phyloP scores from a whole-genome alignment of 1,140 invertebrate genomes.

The Cylas formicarius region DNA sequence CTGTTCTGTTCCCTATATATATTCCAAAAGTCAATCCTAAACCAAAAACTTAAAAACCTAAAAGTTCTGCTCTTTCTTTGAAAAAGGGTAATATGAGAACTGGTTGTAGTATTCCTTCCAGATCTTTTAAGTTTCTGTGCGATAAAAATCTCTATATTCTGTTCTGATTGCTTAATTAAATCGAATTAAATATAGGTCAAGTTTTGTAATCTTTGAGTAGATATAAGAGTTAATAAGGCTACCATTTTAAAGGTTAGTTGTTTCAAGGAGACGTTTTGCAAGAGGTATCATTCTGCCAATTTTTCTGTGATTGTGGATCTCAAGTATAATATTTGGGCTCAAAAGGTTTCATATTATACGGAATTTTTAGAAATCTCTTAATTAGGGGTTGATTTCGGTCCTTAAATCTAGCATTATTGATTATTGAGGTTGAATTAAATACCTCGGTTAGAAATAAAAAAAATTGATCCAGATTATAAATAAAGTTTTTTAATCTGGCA shows the following conservation, averaged over 20 bases:
- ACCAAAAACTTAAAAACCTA: too few relatives aligned
- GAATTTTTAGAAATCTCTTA: too few relatives aligned
- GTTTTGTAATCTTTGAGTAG: conserved; percentile 13
- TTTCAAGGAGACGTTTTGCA: conserved; percentile 6
- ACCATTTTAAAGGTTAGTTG: conserved; percentile 12
- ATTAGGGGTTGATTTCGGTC: too few relatives aligned
- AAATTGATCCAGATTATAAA: too few relatives aligned
- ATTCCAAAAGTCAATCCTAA: neutral
- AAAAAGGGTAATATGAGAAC: conserved; percentile 9
- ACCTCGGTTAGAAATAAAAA: too few relatives aligned
- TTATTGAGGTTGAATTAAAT: too few relatives aligned
- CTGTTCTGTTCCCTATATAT: conserved; percentile 5
- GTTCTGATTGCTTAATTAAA: neutral
- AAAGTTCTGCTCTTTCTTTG: conserved; percentile 4
- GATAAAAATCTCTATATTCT: conserved; percentile 9
- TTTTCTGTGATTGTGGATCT: conserved; percentile 6
- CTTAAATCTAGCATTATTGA: too few relatives aligned
- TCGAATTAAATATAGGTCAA: conserved; percentile 9
- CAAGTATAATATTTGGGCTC: conserved; percentile 15
- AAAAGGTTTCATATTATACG: too few relatives aligned
- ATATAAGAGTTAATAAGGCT: conserved; percentile 6
- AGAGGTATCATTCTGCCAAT: conserved; percentile 1
- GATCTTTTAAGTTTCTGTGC: conserved; percentile 9
- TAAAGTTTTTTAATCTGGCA: too few relatives aligned
- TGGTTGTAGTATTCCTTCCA: conserved; percentile 7